Conservation (phyloP, 2,797 vertebrate genomes). For the Myotis vivesi region DNA sequence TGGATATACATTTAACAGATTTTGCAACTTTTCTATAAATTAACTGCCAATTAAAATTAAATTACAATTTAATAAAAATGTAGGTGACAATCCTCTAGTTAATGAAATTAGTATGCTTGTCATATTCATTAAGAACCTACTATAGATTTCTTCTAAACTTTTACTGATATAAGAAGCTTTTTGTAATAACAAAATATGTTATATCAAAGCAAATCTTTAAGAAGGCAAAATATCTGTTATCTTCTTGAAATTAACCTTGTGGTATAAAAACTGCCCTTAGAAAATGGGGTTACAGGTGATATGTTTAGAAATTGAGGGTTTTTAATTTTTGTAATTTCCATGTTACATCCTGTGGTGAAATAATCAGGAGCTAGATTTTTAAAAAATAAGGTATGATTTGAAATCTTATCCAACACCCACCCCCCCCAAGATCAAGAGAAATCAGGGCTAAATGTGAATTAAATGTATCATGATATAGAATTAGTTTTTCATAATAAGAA, state of each 20-base stretch:
- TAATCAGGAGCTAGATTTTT: constrained; percentile 32
- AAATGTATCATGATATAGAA: constrained; percentile 77
- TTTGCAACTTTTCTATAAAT: not conserved
- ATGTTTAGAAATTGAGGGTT: constrained; percentile 61
- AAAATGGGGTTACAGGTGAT: constrained; percentile 36
- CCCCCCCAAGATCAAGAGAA: constrained; percentile 71
- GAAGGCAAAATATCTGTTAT: constrained; percentile 63
- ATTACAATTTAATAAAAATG: constrained; percentile 36
- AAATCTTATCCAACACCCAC: constrained; percentile 12
- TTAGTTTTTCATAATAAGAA: constrained; percentile 81
- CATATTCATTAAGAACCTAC: constrained; percentile 55
- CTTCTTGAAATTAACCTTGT: constrained; percentile 52
- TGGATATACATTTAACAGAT: constrained; percentile 18
- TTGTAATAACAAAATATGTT: constrained; percentile 69
- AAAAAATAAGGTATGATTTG: constrained; percentile 66
- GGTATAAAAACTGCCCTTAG: constrained; percentile 47
- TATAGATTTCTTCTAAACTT: constrained; percentile 67
- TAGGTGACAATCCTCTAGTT: not conserved
- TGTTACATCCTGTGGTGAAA: constrained; percentile 52
- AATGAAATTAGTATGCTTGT: constrained; percentile 27
- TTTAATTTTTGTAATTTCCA: constrained; percentile 57
- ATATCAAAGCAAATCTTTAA: constrained; percentile 65
- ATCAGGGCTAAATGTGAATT: constrained; percentile 76
- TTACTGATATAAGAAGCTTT: constrained; percentile 58
- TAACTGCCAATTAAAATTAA: constrained; percentile 47